Evolutionary conservation across 2,113 vertebrate genomes (phyloP), one percentile per base, ranked within the genome.

Genomic region (Ailurus styani): DNA sequence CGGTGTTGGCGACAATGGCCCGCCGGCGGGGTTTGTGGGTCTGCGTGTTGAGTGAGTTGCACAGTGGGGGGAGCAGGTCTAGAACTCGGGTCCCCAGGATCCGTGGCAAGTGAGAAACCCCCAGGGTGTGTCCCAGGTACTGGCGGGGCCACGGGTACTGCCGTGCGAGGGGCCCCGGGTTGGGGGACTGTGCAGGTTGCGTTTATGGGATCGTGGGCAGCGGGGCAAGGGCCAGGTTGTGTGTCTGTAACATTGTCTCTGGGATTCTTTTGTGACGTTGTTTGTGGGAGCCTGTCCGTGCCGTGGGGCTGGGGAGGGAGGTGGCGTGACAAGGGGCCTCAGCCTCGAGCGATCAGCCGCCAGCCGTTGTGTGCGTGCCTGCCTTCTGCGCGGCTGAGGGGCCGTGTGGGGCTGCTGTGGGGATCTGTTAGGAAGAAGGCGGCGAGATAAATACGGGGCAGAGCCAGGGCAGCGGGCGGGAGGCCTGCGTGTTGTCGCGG

Each of bases 311-410:
- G 34, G 96, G 97, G 95, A 91, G 97, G 96, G 95, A 90, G 95
- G 81, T 97, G 94, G 90, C 81, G 29, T 98, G 97, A 98, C 97
- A 94, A 97, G 97, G 98, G 96, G 97, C 97, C 97, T 98, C 62
- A 20, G 90, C 79, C 55, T 62, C 42, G 5, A 15, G 87, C 96
- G 95, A 47, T 90, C 87, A 94, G 77, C 77, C 17, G 0, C 52
- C n/a, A 62, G 84, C 94, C 72, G 23, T 64, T 64, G 89, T 82
- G 75, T 90, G 94, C 25, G 21, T 95, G 96, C 73, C 95, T 97
- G 55, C 57, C 78, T 90, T 81, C 70, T 66, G 62, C 31, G 68
- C 70, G 79, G 66, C 31, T 42, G 23, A 81, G 47, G 52, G 92
- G 81, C 15, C 20, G 27, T 91, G 66, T 77, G 93, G 93, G 79